Base-by-base conservation (phyloP, 2,113 vertebrate species). In the Neoarius graeffei region DNA sequence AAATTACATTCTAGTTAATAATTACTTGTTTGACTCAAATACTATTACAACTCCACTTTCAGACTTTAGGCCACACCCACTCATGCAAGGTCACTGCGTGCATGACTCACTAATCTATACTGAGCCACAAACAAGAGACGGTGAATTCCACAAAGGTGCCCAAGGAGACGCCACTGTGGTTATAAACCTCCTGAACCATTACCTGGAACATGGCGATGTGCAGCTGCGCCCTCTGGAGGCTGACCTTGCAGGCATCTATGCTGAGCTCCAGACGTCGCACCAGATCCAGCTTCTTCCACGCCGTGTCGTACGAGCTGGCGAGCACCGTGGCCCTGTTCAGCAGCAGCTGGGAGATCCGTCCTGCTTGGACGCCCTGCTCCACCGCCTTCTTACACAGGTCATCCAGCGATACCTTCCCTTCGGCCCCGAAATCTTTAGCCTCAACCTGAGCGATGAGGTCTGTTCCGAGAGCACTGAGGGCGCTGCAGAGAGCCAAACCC, bases 141-240 rank as follows among this genome's bases (percentile, higher is more conserved):
- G 4, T 5, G 17, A 14, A 59, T 15, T 59, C 14, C 15, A 59
- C 23, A 66, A 1, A 13, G 64, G 8, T 66, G 64, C n/a, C 23
- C 7, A 10, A 66, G 23, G 64, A 66, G 25, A 11, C 23, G 17
- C 27, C 27, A n/a, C 66, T 66, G 64, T 9, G 3, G 23, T 8
- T 9, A 25, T n/a, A n/a, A 69, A 30, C 66, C 1, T 69, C 30
- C 20, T 13, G 54, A 27, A 60, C 35, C 0, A 0, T 93, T 69
- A 99, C 98, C 96, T 99, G 98, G 90, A 99, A 99, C 97, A 99
- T 98, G 81, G 97, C 96, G 3, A 97, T 97, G 90, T 99, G 97
- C 86, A 99, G 90, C 92, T 99, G 98, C 19, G 96, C 96, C 52
- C 98, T 95, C 94, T 99, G 98, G 84, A 99, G 94, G 88, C 98